Conservation (phyloP, 2,888 invertebrate genomes). For the Eutolmus rufibarbis region DNA sequence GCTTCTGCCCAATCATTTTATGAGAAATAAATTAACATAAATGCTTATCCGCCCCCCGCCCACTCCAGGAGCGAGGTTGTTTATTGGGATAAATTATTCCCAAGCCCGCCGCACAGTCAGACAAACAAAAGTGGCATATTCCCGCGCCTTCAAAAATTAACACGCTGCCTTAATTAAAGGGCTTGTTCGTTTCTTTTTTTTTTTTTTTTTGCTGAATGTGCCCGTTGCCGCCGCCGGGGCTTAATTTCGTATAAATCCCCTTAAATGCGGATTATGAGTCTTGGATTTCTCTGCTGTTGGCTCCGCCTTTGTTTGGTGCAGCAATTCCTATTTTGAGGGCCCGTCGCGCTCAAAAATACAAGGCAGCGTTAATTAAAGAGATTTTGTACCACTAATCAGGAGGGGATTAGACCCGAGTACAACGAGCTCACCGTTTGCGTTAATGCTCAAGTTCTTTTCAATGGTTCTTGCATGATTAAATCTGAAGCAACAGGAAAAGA, state of each 20-base stretch:
- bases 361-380: neutral
- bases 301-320: neutral
- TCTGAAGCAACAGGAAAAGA: neutral
- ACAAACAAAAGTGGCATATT: neutral
- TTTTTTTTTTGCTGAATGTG: neutral
- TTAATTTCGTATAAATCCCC: neutral
- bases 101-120: neutral
- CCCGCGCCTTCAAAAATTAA: neutral
- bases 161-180: neutral
- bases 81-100: neutral
- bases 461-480: neutral
- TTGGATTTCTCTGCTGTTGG: neutral
- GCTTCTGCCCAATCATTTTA: slow-evolving; percentile 2
- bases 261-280: neutral
- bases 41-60: neutral
- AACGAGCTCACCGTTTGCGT: neutral
- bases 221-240: neutral
- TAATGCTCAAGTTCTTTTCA: neutral
- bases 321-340: neutral
- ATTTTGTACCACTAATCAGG: neutral
- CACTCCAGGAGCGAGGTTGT: neutral
- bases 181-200: neutral
- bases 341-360: neutral
- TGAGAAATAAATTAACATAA: slow-evolving; percentile 16
- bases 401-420: neutral